Conservation (phyloP, 2,797 vertebrate genomes). For the Neopelma chrysocephalum region DNA sequence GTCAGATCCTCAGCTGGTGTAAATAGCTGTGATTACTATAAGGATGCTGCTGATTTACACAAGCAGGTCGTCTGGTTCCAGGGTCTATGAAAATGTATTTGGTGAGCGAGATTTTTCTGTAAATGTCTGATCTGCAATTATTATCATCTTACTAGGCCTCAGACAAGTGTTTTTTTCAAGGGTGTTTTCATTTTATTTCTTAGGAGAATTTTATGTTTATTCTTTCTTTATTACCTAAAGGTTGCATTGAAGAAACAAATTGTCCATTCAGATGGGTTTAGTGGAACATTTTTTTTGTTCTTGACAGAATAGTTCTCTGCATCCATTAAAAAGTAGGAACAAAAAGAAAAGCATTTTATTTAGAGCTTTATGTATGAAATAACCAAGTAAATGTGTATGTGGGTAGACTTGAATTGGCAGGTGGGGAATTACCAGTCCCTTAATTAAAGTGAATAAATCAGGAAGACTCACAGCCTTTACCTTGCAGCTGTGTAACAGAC, state of each 20-base stretch:
- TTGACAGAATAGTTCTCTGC: constrained; percentile 18
- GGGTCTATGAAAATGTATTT: background rate
- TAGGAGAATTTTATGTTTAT: constrained; percentile 39
- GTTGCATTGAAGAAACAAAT: constrained; percentile 44
- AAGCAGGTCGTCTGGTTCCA: background rate
- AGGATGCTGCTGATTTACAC: constrained; percentile 16
- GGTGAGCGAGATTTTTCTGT: background rate
- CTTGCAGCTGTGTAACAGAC: background rate
- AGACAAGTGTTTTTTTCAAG: background rate
- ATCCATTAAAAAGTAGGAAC: constrained; percentile 1
- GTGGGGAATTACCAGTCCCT: background rate
- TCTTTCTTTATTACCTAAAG: constrained; percentile 39
- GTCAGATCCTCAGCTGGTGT: background rate
- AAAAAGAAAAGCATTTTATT: constrained; percentile 1
- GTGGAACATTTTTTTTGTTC: constrained; percentile 19
- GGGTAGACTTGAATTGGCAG: background rate
- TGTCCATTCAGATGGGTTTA: constrained; percentile 23
- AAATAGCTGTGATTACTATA: background rate
- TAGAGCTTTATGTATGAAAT: constrained; percentile 14
- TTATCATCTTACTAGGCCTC: background rate
- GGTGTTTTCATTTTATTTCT: constrained; percentile 28
- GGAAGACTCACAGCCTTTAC: background rate
- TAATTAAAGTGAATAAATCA: background rate
- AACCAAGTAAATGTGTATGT: background rate
- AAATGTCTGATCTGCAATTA: constrained; percentile 9